Evolutionary conservation across 2,888 invertebrate species (phyloP).

Genomic region (Aphidius colemani): DNA sequence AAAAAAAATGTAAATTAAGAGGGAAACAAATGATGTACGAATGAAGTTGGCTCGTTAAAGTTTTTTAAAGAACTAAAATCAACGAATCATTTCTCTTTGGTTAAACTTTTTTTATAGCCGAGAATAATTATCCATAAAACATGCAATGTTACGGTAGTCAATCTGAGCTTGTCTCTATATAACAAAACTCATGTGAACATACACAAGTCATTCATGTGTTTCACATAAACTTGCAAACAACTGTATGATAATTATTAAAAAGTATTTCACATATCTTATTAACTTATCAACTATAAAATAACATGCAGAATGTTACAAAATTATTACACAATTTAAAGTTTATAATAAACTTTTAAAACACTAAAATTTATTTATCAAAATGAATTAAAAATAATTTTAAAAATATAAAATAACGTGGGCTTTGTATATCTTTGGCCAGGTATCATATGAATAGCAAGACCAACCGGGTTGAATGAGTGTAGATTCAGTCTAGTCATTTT

Average conservation of each 20-base stretch:
- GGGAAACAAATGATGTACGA: neutral
- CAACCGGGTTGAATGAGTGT: constrained; percentile 19
- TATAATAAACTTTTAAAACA: no score
- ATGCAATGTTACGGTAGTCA: constrained; percentile 50
- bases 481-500: constrained; percentile 50
- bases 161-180: constrained; percentile 31
- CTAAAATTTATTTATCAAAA: no score
- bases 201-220: neutral
- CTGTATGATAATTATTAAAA: no score
- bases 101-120: constrained; percentile 16
- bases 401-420: no score
- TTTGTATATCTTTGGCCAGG: no score
- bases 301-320: no score
- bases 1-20: neutral
- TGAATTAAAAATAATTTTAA: no score
- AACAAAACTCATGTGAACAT: constrained; percentile 15
- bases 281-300: no score
- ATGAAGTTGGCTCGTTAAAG: neutral
- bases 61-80: constrained; percentile 7
- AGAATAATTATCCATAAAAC: constrained; percentile 45
- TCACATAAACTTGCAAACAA: neutral
- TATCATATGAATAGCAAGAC: constrained; percentile 3
- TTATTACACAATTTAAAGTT: no score
- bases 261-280: no score
- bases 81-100: constrained; percentile 17